These are phyloP conservation scores for Bibio marci DNA, from an alignment of 2,888 invertebrate species.

Conservation along the genomic window DNA sequence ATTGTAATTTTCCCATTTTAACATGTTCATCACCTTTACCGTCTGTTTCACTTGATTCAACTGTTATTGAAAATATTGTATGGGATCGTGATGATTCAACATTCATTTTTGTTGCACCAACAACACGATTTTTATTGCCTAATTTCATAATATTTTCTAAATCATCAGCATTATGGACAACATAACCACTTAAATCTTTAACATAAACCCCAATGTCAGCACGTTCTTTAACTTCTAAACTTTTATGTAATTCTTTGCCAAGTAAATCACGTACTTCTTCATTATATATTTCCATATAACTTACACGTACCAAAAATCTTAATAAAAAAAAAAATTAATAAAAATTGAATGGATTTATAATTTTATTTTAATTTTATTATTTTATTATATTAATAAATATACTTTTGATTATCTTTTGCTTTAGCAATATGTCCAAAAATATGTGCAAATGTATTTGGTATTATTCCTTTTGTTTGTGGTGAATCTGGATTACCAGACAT, in stretches of 20 bases:
- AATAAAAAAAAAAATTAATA: slow-evolving; percentile 6
- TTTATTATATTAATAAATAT: slow-evolving; percentile 17
- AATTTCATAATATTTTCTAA: slow-evolving; percentile 88
- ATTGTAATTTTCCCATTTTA: slow-evolving; percentile 89
- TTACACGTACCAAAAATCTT: slow-evolving; percentile 89
- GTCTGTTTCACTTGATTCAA: slow-evolving; percentile 82
- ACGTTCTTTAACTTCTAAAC: slow-evolving; percentile 85
- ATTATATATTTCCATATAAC: slow-evolving; percentile 97
- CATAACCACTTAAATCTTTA: slow-evolving; percentile 90
- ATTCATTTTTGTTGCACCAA: slow-evolving; percentile 95
- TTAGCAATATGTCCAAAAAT: slow-evolving; percentile 96
- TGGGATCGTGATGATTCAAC: slow-evolving; percentile 91
- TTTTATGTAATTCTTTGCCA: slow-evolving; percentile 69
- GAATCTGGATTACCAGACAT: slow-evolving; percentile 86
- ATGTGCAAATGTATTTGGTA: slow-evolving; percentile 97
- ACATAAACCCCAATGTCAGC: slow-evolving; percentile 96
- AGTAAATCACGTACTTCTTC: slow-evolving; percentile 95
- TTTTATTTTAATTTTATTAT: slow-evolving; percentile 1
- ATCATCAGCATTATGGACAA: slow-evolving; percentile 94
- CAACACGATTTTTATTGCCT: slow-evolving; percentile 86
- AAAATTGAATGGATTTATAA: slow-evolving; percentile 1
- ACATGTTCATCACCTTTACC: slow-evolving; percentile 73
- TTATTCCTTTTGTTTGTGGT: slow-evolving; percentile 85
- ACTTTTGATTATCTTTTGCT: slow-evolving; percentile 81
- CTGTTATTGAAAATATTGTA: slow-evolving; percentile 94